Base-by-base conservation (phyloP, 1,140 invertebrate species). In the Camponotus vicinus region DNA sequence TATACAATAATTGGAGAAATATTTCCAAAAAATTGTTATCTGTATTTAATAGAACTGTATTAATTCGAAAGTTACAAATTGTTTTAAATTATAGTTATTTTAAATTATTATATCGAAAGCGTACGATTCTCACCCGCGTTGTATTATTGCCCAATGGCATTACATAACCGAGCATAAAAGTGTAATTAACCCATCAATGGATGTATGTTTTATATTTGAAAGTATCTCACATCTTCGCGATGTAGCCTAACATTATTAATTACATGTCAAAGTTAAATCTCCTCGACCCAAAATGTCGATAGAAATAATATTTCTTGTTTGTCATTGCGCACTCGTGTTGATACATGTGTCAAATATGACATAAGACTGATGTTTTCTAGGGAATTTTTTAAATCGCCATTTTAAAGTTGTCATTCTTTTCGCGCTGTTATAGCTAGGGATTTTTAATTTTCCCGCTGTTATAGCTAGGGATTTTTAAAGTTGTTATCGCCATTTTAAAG, bases 111-210 rank as follows among this genome's bases (percentile, higher is more conserved):
- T 78, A 27, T 66, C 34, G 27, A 73, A 86, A 70, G n/a, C 66
- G 1, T 27, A 45, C 40, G 15, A n/a, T 75, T 82, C 80, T 90
- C 90, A 95, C 94, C 92, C 90, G 90, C 67, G 90, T 86, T 86
- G 70, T 86, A 87, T 85, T 88, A 85, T 92, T 93, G 89, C 91
- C 94, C 91, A 93, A 93, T 93, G 94, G 94, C 94, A 95, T 95
- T 87, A 94, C 94, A 95, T 94, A 93, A 94, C 90, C 86, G 40
- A 92, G 71, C 59, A 82, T 61, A 73, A 42, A 78, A 34, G 5
- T 55, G 69, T 9, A 57, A 63, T 85, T 57, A 76, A n/a, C 77
- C 42, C 55, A 70, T 75, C 32, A n/a, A 37, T 6, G 11, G 15
- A 63, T 55, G 40, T 59, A 52, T 18, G 42, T n/a, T 21, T 37